Evolutionary conservation across 2,888 invertebrate genomes (phyloP).

Genomic region (Toxonevra muliebris): DNA sequence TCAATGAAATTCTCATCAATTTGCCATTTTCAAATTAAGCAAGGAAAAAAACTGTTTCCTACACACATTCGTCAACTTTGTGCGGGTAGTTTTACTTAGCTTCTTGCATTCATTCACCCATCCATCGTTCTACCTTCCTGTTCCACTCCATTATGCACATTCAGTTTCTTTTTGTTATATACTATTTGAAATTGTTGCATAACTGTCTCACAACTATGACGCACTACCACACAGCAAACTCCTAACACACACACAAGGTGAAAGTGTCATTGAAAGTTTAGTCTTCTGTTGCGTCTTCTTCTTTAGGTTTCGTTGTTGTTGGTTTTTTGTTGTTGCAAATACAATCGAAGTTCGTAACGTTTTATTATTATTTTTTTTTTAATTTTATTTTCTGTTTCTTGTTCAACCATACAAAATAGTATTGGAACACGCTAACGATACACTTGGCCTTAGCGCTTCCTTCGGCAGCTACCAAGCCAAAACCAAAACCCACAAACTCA

Average conservation of each 20-base stretch:
- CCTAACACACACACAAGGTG: neutral
- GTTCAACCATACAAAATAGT: neutral
- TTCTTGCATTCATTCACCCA: too few relatives aligned
- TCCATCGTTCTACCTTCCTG: too few relatives aligned
- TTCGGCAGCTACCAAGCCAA: neutral
- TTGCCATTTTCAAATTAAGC: too few relatives aligned
- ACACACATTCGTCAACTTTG: too few relatives aligned
- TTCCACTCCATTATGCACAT: too few relatives aligned
- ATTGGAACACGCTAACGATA: slow-evolving; percentile 13
- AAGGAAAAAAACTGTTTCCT: too few relatives aligned
- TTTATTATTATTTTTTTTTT: neutral
- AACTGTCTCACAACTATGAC: neutral
- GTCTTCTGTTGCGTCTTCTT: neutral
- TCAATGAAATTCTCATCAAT: too few relatives aligned
- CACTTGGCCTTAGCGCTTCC: slow-evolving; percentile 19
- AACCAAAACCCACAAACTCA: neutral
- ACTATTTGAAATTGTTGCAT: too few relatives aligned
- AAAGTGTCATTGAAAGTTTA: slow-evolving; percentile 26
- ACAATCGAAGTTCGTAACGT: neutral
- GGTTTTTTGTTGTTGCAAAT: neutral
- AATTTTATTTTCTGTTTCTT: neutral
- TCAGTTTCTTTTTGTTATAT: too few relatives aligned
- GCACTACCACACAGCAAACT: neutral
- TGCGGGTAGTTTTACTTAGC: too few relatives aligned
- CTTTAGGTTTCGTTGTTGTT: neutral